phyloP scores from a whole-genome alignment of 2,113 vertebrate species.

The Okapia johnstoni region DNA sequence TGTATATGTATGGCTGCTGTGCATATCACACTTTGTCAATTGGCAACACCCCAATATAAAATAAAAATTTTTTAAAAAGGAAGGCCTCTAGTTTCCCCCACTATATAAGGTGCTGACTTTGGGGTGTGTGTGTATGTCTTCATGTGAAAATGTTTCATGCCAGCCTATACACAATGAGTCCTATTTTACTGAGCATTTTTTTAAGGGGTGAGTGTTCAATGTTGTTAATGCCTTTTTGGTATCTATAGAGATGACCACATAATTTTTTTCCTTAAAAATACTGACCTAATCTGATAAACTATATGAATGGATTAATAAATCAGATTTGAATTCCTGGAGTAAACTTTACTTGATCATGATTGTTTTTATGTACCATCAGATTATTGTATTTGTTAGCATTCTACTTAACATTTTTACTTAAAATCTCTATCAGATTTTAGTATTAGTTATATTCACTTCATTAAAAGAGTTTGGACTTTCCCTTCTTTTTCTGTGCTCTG shows the following conservation, averaged over 20 bases:
- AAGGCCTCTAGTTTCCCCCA: neutral
- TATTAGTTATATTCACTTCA: neutral
- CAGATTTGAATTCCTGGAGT: neutral
- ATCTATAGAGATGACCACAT: neutral
- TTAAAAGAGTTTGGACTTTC: neutral
- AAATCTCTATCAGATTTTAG: neutral
- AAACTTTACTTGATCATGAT: neutral
- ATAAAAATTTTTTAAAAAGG: neutral
- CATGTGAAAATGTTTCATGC: neutral
- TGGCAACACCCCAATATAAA: neutral
- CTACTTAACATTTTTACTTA: neutral
- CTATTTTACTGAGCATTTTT: neutral
- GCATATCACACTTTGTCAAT: neutral
- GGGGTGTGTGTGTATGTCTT: too few species aligned
- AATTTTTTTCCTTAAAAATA: neutral
- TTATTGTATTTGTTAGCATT: neutral
- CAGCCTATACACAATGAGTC: neutral
- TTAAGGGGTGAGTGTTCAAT: neutral
- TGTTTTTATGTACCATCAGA: neutral
- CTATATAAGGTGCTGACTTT: neutral
- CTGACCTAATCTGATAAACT: neutral
- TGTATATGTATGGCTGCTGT: neutral
- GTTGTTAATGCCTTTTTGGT: neutral
- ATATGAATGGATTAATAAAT: neutral
- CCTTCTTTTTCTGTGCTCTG: neutral